Evolutionary conservation across 2,888 invertebrate genomes (phyloP).

Genomic region (Spodoptera littoralis): DNA sequence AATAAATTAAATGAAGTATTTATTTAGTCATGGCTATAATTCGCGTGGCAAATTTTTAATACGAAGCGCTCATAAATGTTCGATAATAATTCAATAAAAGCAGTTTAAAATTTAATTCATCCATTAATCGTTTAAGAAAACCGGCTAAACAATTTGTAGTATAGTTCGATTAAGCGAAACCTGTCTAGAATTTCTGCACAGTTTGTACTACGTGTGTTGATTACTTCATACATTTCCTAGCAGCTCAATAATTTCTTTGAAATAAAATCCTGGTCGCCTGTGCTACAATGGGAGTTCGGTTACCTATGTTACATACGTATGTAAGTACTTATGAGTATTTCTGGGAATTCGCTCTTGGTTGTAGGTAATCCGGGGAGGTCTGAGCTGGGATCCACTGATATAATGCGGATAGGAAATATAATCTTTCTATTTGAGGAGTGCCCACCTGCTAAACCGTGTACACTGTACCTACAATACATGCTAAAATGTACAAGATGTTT

Average conservation of each 20-base stretch:
- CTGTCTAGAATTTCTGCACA: slow-evolving; percentile 46
- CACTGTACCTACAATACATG: too few relatives aligned
- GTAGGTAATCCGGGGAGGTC: slow-evolving; percentile 13
- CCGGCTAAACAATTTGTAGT: slow-evolving; percentile 33
- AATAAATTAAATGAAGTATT: slow-evolving; percentile 7
- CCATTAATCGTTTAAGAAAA: slow-evolving; percentile 42
- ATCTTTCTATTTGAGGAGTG: slow-evolving; percentile 14
- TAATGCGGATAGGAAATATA: slow-evolving; percentile 14
- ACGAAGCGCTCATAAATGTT: slow-evolving; percentile 9
- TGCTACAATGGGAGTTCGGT: slow-evolving; percentile 2
- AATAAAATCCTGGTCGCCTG: slow-evolving; percentile 33
- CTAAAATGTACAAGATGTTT: too few relatives aligned
- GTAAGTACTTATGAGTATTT: background rate
- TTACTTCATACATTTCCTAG: slow-evolving; percentile 38
- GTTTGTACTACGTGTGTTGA: slow-evolving; percentile 50
- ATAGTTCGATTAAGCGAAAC: slow-evolving; percentile 38
- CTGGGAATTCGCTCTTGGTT: slow-evolving; percentile 17
- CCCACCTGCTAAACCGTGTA: too few relatives aligned
- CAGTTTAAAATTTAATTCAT: slow-evolving; percentile 38
- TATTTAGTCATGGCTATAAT: slow-evolving; percentile 10
- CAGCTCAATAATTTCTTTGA: slow-evolving; percentile 31
- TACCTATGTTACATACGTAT: background rate
- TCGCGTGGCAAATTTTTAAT: slow-evolving; percentile 27
- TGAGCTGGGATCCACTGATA: slow-evolving; percentile 3
- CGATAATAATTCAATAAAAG: slow-evolving; percentile 16